Evolutionary conservation across 2,797 vertebrate species (phyloP).

Genomic region (Gymnoscopelus microlampas): DNA sequence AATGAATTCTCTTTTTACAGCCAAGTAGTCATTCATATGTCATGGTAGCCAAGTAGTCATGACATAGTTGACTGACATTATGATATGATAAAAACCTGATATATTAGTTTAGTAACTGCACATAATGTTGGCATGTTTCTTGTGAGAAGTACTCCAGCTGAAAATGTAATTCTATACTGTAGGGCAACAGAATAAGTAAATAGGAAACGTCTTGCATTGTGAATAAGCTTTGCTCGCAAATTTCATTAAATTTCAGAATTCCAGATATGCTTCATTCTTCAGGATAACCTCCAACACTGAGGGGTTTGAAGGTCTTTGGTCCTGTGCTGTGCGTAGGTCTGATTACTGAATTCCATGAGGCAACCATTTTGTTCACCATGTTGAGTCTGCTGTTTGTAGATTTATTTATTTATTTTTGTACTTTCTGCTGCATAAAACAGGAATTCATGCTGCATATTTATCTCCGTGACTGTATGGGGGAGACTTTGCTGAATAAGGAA

Average conservation of each 20-base stretch:
- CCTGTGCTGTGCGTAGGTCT: background rate
- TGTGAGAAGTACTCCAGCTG: no score
- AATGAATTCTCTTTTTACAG: conserved; percentile 40
- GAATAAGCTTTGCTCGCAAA: conserved; percentile 4
- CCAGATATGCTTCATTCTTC: background rate
- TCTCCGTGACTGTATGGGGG: conserved; percentile 43
- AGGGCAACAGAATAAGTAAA: background rate
- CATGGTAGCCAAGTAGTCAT: conserved; percentile 2
- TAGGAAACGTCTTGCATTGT: background rate
- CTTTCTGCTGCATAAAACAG: conserved; percentile 42
- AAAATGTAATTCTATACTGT: background rate
- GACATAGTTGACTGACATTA: background rate
- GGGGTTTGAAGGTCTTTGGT: background rate
- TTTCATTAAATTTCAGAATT: background rate
- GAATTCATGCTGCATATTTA: conserved; percentile 48
- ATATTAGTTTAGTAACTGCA: no score
- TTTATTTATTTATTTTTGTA: conserved; percentile 22
- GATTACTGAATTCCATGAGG: background rate
- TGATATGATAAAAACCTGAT: no score
- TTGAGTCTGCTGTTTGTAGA: conserved; percentile 26
- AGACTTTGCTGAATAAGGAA: conserved; percentile 64
- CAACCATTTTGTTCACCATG: conserved; percentile 29
- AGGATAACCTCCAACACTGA: background rate
- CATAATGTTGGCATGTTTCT: no score
- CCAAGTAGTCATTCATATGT: background rate